Percentiles rank a stretch among this genome's conserved stretches.
Conservation (phyloP, 2,113 vertebrate species). For the Eptesicus fuscus region DNA sequence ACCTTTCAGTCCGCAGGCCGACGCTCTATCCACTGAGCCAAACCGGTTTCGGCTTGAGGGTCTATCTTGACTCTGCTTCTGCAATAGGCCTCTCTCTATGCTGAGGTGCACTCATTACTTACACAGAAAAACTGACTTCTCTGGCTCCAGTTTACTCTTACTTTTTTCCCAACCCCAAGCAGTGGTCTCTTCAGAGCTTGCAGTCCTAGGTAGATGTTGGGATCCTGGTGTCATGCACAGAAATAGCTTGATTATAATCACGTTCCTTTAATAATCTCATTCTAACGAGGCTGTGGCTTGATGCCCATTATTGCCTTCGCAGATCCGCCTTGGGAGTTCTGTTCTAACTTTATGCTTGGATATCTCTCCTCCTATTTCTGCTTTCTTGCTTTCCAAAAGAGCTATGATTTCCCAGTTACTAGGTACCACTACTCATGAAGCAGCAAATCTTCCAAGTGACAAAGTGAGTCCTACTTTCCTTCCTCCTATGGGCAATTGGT, state of each 20-base stretch:
- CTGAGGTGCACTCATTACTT: slow-evolving; percentile 12
- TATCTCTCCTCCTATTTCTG: slow-evolving; percentile 10
- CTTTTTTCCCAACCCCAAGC: slow-evolving; percentile 47
- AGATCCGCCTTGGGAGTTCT: background rate
- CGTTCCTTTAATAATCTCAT: slow-evolving; percentile 51
- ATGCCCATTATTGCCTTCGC: background rate
- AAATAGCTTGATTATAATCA: slow-evolving; percentile 65
- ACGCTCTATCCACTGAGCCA: no score
- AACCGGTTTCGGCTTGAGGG: no score
- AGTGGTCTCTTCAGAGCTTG: slow-evolving; percentile 52
- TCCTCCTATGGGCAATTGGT: background rate
- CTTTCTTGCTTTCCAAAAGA: background rate
- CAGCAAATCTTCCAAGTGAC: background rate
- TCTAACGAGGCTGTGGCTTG: slow-evolving; percentile 33
- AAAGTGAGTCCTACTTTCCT: background rate
- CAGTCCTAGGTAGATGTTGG: slow-evolving; percentile 59
- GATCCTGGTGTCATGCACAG: slow-evolving; percentile 36
- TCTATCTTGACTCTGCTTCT: background rate
- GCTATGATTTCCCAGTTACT: background rate
- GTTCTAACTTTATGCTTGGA: background rate
- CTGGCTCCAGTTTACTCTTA: slow-evolving; percentile 23
- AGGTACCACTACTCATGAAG: background rate
- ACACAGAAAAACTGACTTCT: slow-evolving; percentile 31
- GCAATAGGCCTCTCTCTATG: background rate
- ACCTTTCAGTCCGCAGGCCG: no score